These are phyloP conservation scores for Tetranychus urticae DNA, from an alignment of 1,140 invertebrate species.

Conservation along the genomic window DNA sequence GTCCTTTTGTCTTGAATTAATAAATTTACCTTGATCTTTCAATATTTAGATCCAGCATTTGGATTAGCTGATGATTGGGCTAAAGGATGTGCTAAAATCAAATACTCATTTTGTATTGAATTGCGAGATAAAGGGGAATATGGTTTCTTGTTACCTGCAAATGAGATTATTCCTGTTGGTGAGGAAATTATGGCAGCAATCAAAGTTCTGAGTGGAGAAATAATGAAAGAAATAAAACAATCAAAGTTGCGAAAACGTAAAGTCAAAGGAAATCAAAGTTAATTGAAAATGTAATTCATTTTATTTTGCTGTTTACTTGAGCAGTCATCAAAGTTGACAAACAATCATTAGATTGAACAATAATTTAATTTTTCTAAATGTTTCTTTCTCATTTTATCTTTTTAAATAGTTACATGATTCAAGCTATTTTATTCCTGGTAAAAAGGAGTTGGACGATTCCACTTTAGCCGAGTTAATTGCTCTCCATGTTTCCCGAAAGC, in stretches of 20 bases:
- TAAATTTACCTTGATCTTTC: too few relatives aligned
- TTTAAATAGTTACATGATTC: background rate
- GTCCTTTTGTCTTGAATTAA: too few relatives aligned
- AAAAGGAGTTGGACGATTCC: background rate
- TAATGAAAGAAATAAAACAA: too few relatives aligned
- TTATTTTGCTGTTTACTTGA: too few relatives aligned
- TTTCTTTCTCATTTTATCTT: background rate
- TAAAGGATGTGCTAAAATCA: constrained; percentile 17
- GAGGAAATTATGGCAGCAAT: background rate
- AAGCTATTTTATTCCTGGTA: background rate
- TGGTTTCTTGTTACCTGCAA: constrained; percentile 24
- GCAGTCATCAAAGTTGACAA: too few relatives aligned
- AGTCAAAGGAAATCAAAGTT: too few relatives aligned
- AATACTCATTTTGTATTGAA: constrained; percentile 23
- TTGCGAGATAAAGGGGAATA: constrained; percentile 21
- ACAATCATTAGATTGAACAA: too few relatives aligned
- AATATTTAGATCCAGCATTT: too few relatives aligned
- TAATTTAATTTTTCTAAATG: too few relatives aligned
- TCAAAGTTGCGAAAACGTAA: too few relatives aligned
- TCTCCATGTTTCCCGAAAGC: background rate
- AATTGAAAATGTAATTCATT: too few relatives aligned
- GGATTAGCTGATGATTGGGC: constrained; percentile 21
- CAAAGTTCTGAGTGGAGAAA: too few relatives aligned
- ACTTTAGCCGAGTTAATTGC: background rate
- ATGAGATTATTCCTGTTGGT: constrained; percentile 16